phyloP scores from a whole-genome alignment of 2,113 vertebrate genomes.

The Mesoclemmys tuberculata region DNA sequence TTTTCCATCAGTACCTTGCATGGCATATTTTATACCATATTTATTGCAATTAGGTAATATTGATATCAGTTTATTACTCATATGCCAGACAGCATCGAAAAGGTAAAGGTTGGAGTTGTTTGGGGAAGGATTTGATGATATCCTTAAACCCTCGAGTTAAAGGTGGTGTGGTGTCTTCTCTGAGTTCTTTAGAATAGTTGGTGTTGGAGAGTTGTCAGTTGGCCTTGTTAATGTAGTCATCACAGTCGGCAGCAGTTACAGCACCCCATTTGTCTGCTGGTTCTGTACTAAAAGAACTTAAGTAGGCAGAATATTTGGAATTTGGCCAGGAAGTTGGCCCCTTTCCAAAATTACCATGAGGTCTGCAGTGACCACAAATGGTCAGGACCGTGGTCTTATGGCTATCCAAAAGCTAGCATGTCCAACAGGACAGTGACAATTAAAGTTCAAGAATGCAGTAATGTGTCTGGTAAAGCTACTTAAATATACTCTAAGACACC shows the following conservation, averaged over 20 bases:
- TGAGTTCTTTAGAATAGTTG: not conserved
- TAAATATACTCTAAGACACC: slow-evolving; percentile 1
- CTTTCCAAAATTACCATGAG: not conserved
- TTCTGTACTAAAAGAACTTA: not conserved
- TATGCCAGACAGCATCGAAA: too few relatives aligned
- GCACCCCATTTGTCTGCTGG: not conserved
- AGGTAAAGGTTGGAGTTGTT: not conserved
- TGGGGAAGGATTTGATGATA: not conserved
- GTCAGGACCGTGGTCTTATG: not conserved
- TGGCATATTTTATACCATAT: too few relatives aligned
- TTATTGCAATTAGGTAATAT: too few relatives aligned
- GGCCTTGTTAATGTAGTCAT: not conserved
- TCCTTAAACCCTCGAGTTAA: not conserved
- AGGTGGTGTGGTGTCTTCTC: not conserved
- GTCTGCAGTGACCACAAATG: not conserved
- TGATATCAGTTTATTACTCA: too few relatives aligned
- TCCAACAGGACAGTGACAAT: slow-evolving; percentile 32
- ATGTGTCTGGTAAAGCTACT: slow-evolving; percentile 58
- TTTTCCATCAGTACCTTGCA: too few relatives aligned
- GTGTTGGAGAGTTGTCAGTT: not conserved
- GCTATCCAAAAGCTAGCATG: not conserved
- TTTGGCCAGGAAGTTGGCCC: not conserved
- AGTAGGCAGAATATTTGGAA: not conserved
- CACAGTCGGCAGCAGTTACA: not conserved
- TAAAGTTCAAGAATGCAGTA: slow-evolving; percentile 68